Conservation (phyloP, 2,888 invertebrate species). For the Drosophila anceps region DNA sequence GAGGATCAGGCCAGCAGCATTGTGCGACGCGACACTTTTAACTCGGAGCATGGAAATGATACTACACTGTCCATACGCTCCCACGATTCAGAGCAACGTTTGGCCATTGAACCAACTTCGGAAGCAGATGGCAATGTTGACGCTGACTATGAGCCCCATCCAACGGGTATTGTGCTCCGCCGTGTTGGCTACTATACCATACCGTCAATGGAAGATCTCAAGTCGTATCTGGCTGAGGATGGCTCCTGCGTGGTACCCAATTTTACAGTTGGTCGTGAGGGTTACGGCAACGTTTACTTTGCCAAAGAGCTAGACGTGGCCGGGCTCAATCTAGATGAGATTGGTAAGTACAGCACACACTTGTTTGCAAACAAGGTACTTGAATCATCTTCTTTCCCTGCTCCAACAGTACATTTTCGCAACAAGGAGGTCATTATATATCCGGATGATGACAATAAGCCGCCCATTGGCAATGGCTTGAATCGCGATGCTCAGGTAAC, state of each 20-base stretch:
- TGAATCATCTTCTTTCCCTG: neutral
- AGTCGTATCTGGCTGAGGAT: constrained; percentile 89
- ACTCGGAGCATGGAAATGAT: constrained; percentile 74
- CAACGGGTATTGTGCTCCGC: constrained; percentile 91
- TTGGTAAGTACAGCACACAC: constrained; percentile 86
- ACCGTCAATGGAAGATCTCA: constrained; percentile 93
- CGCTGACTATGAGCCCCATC: constrained; percentile 86
- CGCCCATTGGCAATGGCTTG: constrained; percentile 93
- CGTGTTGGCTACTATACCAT: constrained; percentile 96
- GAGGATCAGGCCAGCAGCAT: constrained; percentile 74
- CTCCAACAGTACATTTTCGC: constrained; percentile 91
- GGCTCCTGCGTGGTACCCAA: constrained; percentile 93
- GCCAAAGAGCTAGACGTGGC: constrained; percentile 93
- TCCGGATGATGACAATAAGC: constrained; percentile 95
- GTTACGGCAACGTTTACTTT: constrained; percentile 96
- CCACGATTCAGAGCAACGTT: constrained; percentile 65
- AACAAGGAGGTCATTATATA: constrained; percentile 98
- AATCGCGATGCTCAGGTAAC: constrained; percentile 97
- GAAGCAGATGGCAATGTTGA: constrained; percentile 16
- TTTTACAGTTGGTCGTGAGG: constrained; percentile 94
- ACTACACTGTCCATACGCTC: constrained; percentile 74
- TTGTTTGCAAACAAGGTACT: too few relatives aligned
- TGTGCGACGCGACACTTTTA: constrained; percentile 68
- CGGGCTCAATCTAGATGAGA: constrained; percentile 93
- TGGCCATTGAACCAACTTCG: constrained; percentile 55